Conservation (phyloP, 2,113 vertebrate genomes). For the Propithecus coquereli region DNA sequence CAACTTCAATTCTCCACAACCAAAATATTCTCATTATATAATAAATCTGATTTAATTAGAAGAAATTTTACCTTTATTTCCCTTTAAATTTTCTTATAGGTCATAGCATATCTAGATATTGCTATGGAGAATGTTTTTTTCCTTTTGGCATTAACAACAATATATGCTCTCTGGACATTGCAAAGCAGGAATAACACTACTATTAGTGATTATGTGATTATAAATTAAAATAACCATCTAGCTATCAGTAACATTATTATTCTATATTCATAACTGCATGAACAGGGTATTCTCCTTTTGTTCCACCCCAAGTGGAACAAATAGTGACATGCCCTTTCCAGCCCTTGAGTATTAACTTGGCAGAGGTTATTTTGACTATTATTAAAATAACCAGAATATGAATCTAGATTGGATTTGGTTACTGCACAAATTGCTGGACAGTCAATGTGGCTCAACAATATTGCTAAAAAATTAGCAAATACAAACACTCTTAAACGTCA, state of each 20-base stretch:
- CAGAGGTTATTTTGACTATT: background rate
- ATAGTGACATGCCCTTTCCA: background rate
- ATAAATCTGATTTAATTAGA: background rate
- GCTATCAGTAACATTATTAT: background rate
- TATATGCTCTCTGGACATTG: background rate
- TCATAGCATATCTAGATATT: background rate
- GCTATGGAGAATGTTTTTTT: background rate
- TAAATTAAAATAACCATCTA: rapidly evolving
- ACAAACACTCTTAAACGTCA: background rate
- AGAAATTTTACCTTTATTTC: background rate
- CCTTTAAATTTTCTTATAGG: background rate
- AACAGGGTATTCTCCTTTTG: slow-evolving; percentile 24
- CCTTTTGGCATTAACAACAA: background rate
- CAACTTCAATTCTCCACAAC: background rate
- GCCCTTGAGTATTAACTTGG: background rate
- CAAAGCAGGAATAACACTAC: background rate
- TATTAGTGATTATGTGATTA: background rate
- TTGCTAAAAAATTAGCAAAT: slow-evolving; percentile 28
- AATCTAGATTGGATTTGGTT: background rate
- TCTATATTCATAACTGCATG: background rate
- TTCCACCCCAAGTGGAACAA: background rate
- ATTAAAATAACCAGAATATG: background rate
- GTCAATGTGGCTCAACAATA: background rate
- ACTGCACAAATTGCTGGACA: background rate
- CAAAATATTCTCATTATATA: background rate